A percentile compares a stretch with the other conserved stretches of the same genome.
Evolutionary conservation across 2,797 vertebrate species (phyloP).

Genomic region (Galago senegalensis): DNA sequence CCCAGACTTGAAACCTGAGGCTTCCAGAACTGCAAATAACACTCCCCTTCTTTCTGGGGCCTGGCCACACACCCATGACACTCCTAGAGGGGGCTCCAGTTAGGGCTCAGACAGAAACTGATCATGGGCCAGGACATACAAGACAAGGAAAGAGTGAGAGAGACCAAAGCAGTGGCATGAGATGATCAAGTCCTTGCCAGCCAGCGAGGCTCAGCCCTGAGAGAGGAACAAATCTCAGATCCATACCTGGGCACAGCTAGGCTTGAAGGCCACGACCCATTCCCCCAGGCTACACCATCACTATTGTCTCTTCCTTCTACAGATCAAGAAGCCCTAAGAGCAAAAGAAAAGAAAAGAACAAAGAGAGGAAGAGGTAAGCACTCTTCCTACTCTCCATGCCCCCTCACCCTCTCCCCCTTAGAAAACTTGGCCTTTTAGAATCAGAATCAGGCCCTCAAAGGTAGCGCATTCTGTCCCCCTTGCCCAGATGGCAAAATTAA

Average conservation of each 20-base stretch:
- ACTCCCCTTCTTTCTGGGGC: neutral
- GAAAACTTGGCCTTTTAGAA: neutral
- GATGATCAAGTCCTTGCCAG: neutral
- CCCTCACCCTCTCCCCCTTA: accelerated
- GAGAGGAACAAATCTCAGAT: neutral
- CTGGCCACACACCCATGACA: neutral
- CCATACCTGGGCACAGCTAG: neutral
- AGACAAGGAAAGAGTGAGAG: neutral
- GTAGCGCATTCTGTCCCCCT: neutral
- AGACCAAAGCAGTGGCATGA: neutral
- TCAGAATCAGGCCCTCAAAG: neutral
- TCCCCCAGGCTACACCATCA: neutral
- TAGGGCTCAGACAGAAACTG: neutral
- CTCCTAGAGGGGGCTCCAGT: no score
- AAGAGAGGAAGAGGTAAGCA: constrained; percentile 95
- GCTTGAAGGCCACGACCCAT: neutral
- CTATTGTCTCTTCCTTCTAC: constrained; percentile 77
- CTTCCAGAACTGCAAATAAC: neutral
- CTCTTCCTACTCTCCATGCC: accelerated
- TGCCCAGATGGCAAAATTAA: constrained; percentile 3
- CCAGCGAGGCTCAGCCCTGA: neutral
- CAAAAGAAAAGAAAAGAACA: constrained; percentile 98
- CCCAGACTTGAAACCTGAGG: neutral
- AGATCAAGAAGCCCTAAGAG: constrained; percentile 97
- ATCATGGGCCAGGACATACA: neutral